Evolutionary conservation across 2,113 vertebrate species (phyloP).

Genomic region (Pedionomus torquatus): DNA sequence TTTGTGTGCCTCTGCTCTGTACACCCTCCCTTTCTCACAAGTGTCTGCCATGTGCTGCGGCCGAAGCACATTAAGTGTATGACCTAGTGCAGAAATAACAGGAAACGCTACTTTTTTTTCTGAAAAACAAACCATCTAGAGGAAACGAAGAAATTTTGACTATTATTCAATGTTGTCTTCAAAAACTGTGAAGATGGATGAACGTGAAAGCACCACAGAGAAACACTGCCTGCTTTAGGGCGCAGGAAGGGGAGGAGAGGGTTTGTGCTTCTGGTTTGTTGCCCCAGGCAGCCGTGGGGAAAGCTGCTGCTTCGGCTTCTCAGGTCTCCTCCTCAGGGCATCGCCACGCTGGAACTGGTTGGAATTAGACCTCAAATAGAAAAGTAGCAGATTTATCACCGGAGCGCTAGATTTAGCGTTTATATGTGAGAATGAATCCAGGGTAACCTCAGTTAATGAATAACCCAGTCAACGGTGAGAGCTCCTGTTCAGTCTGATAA

Average conservation of each 20-base stretch:
- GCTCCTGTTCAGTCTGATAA: background rate
- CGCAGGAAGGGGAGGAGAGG: background rate
- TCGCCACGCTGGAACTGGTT: background rate
- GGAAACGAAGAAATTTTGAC: background rate
- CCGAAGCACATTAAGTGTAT: slow-evolving; percentile 15
- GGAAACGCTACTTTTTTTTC: background rate
- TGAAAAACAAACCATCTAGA: background rate
- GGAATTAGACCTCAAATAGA: background rate
- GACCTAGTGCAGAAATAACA: background rate
- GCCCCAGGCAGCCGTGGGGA: background rate
- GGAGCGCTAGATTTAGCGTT: background rate
- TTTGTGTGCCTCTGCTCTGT: background rate
- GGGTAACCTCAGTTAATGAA: slow-evolving; percentile 10
- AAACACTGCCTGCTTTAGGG: background rate
- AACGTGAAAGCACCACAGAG: background rate
- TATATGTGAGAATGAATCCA: background rate
- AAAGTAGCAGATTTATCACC: background rate
- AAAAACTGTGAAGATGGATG: background rate
- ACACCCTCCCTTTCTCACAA: slow-evolving; percentile 2
- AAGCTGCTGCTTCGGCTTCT: background rate
- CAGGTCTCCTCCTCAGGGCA: background rate
- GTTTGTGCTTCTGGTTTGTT: background rate
- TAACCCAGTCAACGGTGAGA: background rate
- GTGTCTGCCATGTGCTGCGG: slow-evolving; percentile 1
- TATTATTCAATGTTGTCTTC: background rate